Base-by-base conservation (phyloP, 2,888 invertebrate genomes). In the Pterostichus niger region DNA sequence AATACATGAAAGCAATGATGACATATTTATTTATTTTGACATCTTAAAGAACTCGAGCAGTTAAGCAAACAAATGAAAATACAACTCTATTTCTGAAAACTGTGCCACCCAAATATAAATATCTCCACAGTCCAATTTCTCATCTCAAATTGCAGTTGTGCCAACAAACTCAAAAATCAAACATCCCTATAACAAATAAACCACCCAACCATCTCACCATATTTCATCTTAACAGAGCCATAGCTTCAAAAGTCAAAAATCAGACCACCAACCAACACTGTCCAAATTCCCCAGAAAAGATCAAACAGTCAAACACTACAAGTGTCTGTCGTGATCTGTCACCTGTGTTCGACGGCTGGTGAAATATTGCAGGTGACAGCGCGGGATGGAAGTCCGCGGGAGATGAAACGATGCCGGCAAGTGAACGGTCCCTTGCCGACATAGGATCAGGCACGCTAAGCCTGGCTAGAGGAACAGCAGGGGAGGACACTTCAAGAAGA, bases 341-440 rank as follows among this genome's bases (percentile, higher is more conserved):
- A 40, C 40, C 5, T 40, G 40, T 9, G 9, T 7, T 40, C 40
- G 40, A 40, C 40, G 40, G 40, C 40, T 13, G 13, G 49, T 49
- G 49, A 49, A 49, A 49, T 49, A 49, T 49, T 49, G 49, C 49
- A 49, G 49, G 49, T 49, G 49, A 49, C 49, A 49, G 10, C 9
- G n/a, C 6, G 35, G 6, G 4, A 35, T n/a, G 6, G 35, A 35
- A 35, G 35, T 35, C 35, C 35, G 35, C 35, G 9, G 40, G 0
- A 40, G 49, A 49, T 49, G 49, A 49, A 49, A 49, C 49, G 49
- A 49, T 49, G 49, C 49, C 49, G 49, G 49, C 49, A 5, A 49
- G 5, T 10, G 49, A 49, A n/a, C 4, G 7, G 40, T 40, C 40
- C 3, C 7, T 40, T 9, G 40, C 40, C 49, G 49, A 5, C 49